Evolutionary conservation across 2,797 vertebrate species (phyloP).

Genomic region (Chaenodraco wilsoni): DNA sequence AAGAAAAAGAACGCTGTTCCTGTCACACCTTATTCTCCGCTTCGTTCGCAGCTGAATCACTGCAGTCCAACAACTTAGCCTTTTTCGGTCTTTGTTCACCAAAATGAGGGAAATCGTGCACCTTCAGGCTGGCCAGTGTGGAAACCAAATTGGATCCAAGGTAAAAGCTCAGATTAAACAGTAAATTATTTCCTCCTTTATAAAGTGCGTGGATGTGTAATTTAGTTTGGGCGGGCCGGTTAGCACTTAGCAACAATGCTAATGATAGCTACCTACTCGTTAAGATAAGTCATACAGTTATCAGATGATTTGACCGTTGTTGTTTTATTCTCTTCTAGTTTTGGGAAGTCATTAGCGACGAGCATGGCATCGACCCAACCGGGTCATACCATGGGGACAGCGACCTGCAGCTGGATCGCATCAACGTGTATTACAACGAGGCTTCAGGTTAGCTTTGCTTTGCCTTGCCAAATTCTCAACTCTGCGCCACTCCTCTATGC

Average conservation of each 20-base stretch:
- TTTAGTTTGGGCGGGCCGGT: conserved; percentile 43
- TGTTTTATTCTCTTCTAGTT: conserved; percentile 34
- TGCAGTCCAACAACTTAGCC: not conserved
- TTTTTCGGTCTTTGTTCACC: not conserved
- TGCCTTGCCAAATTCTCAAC: not conserved
- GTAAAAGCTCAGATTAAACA: conserved; percentile 2
- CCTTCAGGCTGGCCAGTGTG: conserved; percentile 74
- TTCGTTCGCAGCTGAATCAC: conserved; percentile 32
- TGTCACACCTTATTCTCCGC: not conserved
- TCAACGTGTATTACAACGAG: conserved; percentile 79
- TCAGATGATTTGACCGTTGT: not conserved
- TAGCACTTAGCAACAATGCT: conserved; percentile 37
- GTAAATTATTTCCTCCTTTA: not conserved
- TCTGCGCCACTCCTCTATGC: too few relatives aligned
- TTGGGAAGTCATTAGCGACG: conserved; percentile 76
- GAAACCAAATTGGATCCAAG: conserved; percentile 76
- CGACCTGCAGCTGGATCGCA: conserved; percentile 75
- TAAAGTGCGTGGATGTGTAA: not conserved
- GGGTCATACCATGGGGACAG: conserved; percentile 74
- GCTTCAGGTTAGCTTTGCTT: conserved; percentile 58
- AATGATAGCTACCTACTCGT: not conserved
- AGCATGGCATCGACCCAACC: conserved; percentile 77
- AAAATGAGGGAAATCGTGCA: conserved; percentile 77
- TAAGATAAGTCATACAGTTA: not conserved
- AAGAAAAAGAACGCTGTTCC: too few relatives aligned